Base-by-base conservation (phyloP, 2,113 vertebrate genomes). In the Chrysemys picta region DNA sequence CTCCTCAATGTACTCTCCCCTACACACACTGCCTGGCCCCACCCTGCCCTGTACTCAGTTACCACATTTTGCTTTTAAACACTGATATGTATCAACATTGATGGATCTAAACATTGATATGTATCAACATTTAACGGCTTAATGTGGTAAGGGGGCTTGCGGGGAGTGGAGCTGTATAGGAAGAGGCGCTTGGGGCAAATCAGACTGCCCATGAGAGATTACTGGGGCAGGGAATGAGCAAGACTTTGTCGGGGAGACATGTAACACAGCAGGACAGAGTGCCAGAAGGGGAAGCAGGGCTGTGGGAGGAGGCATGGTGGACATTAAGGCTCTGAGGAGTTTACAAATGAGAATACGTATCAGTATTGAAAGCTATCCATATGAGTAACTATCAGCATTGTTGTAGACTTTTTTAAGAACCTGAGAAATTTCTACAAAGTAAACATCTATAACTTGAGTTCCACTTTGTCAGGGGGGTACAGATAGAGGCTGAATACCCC, bases 381-480 rank as follows among this genome's bases (percentile, higher is more conserved):
- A 42, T 93, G 93, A 95, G 38, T 91, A 89, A 85, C 93, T 95
- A 94, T 95, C 93, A 85, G 5, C 89, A 81, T 85, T 94, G 89
- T 22, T 91, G 80, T 84, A 94, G 90, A 10, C 82, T 91, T 52
- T 82, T 95, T 91, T 83, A 93, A 72, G 80, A 84, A 86, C 84
- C 12, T 25, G 56, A 49, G n/a, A 27, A 42, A 45, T 25, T 78
- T 25, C 12, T 8, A 42, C 65, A 86, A 82, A 69, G 25, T 87
- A 80, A 90, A 72, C 79, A 47, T 78, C 22, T 47, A 6, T 78
- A 76, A 47, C 22, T 78, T 45, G 75, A 45, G 75, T 78, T 78
- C 75, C 25, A 13, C 24, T 78, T 47, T 47, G 42, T 78, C 42
- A 47, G 6, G 75, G 24, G 42, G 42, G 24, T 47, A 27, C 11